phyloP scores from a whole-genome alignment of 2,113 vertebrate genomes.

The Sitta europaea region DNA sequence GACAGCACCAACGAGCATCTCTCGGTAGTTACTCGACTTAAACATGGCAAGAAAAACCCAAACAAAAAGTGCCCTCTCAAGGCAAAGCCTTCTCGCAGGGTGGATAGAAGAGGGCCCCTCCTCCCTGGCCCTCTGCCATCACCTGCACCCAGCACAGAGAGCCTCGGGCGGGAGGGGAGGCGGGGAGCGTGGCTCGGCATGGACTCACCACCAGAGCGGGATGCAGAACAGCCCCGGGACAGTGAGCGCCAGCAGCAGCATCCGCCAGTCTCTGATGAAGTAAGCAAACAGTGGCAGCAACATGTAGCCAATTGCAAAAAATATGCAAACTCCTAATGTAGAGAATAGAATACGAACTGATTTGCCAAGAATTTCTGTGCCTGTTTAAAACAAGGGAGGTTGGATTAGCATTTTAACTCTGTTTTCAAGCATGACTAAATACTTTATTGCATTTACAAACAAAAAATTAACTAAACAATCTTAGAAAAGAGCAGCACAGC shows the following conservation, averaged over 20 bases:
- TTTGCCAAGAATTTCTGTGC: conserved; percentile 85
- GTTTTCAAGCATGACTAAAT: neutral
- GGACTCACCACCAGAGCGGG: conserved; percentile 89
- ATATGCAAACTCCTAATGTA: conserved; percentile 83
- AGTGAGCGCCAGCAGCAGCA: conserved; percentile 76
- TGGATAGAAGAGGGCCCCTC: rapidly evolving
- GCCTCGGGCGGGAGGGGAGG: neutral
- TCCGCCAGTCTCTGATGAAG: conserved; percentile 88
- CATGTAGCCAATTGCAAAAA: conserved; percentile 88
- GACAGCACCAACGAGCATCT: neutral
- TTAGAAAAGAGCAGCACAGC: neutral
- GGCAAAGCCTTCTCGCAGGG: neutral
- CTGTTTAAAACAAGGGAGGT: conserved; percentile 74
- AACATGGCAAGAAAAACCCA: neutral
- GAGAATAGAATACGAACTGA: conserved; percentile 81
- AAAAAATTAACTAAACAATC: neutral
- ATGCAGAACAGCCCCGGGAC: conserved; percentile 75
- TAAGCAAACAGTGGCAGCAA: conserved; percentile 84
- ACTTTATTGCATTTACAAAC: conserved; percentile 34
- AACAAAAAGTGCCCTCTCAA: neutral
- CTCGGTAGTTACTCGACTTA: neutral
- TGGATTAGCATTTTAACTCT: conserved; percentile 46
- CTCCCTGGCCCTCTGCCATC: neutral
- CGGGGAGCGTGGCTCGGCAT: neutral
- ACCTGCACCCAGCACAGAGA: neutral